Percentiles rank a stretch among this genome's conserved stretches.
Evolutionary conservation across 2,888 invertebrate genomes (phyloP).

Genomic region (Aethes cnicana): DNA sequence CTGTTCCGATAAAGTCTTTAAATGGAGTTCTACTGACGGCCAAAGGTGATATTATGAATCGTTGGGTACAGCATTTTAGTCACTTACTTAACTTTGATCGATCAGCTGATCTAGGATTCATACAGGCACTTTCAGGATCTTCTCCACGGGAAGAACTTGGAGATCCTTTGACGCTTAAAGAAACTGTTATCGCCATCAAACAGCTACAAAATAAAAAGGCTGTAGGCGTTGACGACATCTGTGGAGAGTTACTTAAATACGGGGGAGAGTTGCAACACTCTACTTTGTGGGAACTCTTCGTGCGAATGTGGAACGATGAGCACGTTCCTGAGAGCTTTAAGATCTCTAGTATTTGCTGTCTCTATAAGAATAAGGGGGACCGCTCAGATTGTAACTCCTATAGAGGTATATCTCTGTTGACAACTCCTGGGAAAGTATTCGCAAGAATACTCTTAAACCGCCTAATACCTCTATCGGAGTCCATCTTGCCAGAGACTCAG

Average conservation of each 20-base stretch:
- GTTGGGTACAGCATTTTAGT: neutral
- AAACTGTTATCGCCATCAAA: neutral
- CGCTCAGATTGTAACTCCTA: constrained; percentile 1
- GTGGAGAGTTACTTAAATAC: constrained; percentile 1
- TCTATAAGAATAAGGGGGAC: constrained; percentile 5
- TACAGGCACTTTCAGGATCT: neutral
- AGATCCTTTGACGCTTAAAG: neutral
- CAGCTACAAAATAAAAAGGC: neutral
- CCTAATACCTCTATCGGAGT: neutral
- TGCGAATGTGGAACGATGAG: neutral
- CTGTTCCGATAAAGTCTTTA: neutral
- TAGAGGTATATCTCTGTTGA: neutral
- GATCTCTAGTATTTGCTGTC: neutral
- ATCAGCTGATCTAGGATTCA: neutral
- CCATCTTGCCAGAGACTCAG: neutral
- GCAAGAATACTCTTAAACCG: neutral
- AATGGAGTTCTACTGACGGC: neutral
- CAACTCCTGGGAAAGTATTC: neutral
- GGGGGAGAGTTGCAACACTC: neutral
- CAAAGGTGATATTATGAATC: neutral
- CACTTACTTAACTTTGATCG: neutral
- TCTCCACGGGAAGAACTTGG: neutral
- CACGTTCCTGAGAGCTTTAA: neutral
- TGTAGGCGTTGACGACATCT: neutral
- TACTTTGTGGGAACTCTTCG: neutral